Evolutionary conservation across 2,113 vertebrate genomes (phyloP), one percentile per base, ranked within the genome.

Genomic region (Chaenogobius annularis): DNA sequence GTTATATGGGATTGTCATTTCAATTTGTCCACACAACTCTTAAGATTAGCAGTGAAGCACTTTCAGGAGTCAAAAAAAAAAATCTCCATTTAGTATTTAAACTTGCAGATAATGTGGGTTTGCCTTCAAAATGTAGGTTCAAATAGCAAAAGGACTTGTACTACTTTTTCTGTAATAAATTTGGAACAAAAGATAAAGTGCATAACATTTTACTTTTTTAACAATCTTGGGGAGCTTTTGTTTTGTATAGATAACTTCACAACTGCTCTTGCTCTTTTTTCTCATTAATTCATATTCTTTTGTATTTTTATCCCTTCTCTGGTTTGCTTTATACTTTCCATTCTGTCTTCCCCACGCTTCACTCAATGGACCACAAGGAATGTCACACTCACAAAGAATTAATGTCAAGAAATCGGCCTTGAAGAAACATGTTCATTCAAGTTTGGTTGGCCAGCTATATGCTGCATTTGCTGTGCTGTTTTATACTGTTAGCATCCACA

Each of bases 361-460:
- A 62, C 77, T 73, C 68, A 59, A 76, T 75, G 83, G 78, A 86
- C 81, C 76, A 80, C 48, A 5, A 86, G 80, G 87, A 86, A 87
- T 86, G 82, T 86, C 82, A 75, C 88, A 83, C 85, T 87, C 88
- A 78, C 72, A 80, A 76, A 83, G 83, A 84, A 85, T 86, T 80
- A 85, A 86, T 80, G 83, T 87, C 81, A 82, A 80, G 66, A 55
- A 80, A 76, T 79, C 68, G 0, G 62, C 65, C 19, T 73, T 86
- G 82, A 86, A 75, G 82, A 72, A 83, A 63, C 74, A 55, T 80
- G 81, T 90, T 86, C 78, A 77, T 88, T 88, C 79, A 77, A 62
- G 83, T 82, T 83, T 73, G 64, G 66, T 77, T 80, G 71, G 78
- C 13, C 75, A 70, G 56, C 19, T 5, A 37, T 71, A 56, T 56